Base-by-base conservation (phyloP, 2,113 vertebrate genomes). In the Paratilapia polleni region DNA sequence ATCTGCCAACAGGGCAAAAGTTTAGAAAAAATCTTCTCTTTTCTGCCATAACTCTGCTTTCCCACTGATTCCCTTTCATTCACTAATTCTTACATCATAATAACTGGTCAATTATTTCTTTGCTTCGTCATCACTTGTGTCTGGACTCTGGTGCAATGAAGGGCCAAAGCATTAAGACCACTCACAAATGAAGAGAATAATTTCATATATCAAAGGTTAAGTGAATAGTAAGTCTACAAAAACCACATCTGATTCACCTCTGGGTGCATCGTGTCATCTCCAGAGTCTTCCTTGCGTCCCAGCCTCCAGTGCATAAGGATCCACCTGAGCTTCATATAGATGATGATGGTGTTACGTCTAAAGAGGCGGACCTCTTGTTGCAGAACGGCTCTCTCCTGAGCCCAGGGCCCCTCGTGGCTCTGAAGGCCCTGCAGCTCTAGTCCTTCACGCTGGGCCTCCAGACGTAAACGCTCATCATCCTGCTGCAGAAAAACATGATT, bases 321-420 rank as follows among this genome's bases (percentile, higher is more conserved):
- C 96, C 97, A 97, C 84, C 97, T 96, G 83, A 99, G 96, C 93
- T 98, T 99, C 92, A 98, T 96, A 54, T 98, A 99, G 86, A 98
- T 94, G 54, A 99, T 95, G 93, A 98, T 96, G 36, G 96, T 97
- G 95, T 97, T 98, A 85, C 98, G 97, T 89, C 97, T 96, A 94
- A 98, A 97, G 91, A 96, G 96, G 12, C 96, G 95, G 41, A 99
- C 94, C 88, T 99, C 98, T 77, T 98, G 97, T 64, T 97, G 97
- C 86, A 99, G 91, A 59, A 95, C 47, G 2, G 85, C 94, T 89
- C 96, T 96, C 96, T 99, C 98, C 84, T 99, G 97, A 20, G 92
- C 91, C 97, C 98, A 98, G 41, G 96, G 94, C 24, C 93, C 96
- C 82, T 97, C 97, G 0, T 96, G 97, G 36, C 96, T 84, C 74